Conservation (phyloP, 2,797 vertebrate species). For the Paguma larvata region DNA sequence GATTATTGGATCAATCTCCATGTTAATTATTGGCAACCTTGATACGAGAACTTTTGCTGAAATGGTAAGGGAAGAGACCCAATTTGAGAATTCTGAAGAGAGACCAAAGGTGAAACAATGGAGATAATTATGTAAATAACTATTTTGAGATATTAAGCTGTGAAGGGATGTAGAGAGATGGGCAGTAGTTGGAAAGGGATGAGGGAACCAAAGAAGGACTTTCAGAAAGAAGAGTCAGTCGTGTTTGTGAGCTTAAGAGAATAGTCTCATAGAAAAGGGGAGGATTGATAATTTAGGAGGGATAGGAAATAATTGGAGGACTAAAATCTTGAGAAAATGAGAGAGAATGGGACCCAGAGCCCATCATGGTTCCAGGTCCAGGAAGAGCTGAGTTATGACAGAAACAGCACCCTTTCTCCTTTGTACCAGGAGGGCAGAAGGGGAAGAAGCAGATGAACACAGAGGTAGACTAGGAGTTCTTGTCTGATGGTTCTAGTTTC, state of each 20-base stretch:
- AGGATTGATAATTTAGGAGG: not conserved
- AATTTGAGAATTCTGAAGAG: not conserved
- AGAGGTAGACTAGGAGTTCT: not conserved
- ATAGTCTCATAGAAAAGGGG: not conserved
- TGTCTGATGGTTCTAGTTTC: not conserved
- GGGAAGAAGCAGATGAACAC: not conserved
- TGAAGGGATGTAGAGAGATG: not conserved
- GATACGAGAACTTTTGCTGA: not conserved
- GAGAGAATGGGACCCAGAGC: not conserved
- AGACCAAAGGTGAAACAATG: not conserved
- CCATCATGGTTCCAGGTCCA: not conserved
- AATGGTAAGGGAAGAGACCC: not conserved
- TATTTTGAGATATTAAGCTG: not conserved
- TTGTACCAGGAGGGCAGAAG: not conserved
- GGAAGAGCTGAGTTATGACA: not conserved
- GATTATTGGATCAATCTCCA: too few species aligned
- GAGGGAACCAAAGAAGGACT: not conserved
- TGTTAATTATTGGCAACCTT: not conserved
- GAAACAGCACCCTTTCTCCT: not conserved
- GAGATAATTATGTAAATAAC: not conserved
- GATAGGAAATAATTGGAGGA: not conserved
- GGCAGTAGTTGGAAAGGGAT: not conserved
- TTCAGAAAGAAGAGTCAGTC: not conserved
- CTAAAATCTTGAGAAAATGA: not conserved
- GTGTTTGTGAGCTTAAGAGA: not conserved